Evolutionary conservation across 2,797 vertebrate species (phyloP).

Genomic region (Ispidina lecontei): DNA sequence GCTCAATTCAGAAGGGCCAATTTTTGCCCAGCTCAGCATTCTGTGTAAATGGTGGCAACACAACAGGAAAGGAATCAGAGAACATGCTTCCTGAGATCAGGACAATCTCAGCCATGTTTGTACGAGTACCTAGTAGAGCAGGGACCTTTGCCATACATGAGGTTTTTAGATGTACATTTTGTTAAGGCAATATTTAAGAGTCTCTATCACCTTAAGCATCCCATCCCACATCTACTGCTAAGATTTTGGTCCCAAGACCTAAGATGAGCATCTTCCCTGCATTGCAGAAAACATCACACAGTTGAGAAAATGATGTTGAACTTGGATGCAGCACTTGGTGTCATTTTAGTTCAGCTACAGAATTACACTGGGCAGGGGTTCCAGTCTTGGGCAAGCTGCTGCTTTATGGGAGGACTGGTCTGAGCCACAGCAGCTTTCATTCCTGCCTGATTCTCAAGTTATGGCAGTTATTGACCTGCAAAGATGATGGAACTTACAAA

Average conservation of each 20-base stretch:
- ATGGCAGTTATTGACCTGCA: neutral
- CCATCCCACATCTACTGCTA: neutral
- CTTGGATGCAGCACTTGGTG: rapidly evolving
- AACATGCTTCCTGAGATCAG: neutral
- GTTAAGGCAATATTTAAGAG: neutral
- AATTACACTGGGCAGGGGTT: neutral
- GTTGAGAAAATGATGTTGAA: neutral
- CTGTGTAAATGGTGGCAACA: neutral
- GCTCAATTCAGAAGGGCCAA: neutral
- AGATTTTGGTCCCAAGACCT: neutral
- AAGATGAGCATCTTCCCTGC: neutral
- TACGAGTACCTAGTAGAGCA: neutral
- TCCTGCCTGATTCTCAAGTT: neutral
- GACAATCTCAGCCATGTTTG: neutral
- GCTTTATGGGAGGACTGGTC: neutral
- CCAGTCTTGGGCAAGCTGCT: neutral
- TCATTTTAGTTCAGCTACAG: neutral
- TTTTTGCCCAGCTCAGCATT: neutral
- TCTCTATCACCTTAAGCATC: neutral
- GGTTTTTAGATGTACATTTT: neutral
- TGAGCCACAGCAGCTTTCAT: neutral
- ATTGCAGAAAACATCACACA: neutral
- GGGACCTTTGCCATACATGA: neutral
- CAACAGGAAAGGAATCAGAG: neutral
- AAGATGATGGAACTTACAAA: neutral